Conservation (phyloP, 2,113 vertebrate species). For the Sarotherodon lohbergeri region DNA sequence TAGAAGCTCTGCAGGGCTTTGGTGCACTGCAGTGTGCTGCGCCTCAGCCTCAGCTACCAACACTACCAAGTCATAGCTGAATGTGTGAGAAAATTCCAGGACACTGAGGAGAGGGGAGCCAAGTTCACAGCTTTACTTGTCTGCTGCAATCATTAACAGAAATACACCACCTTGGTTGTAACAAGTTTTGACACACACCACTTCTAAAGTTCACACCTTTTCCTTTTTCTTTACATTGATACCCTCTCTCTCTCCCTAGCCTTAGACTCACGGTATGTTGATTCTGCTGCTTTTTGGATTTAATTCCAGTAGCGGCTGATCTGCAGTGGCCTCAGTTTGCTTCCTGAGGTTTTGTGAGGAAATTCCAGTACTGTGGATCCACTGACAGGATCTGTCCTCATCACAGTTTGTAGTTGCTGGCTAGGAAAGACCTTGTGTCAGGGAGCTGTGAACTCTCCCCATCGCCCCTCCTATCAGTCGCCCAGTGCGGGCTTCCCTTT, state of each 20-base stretch:
- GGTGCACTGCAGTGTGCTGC: neutral
- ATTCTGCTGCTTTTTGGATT: slow-evolving; percentile 17
- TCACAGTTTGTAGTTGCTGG: slow-evolving; percentile 42
- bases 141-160: slow-evolving; percentile 32
- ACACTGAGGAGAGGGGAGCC: slow-evolving; percentile 29
- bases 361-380: slow-evolving; percentile 50
- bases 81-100: slow-evolving; percentile 35
- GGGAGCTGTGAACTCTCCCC: slow-evolving; percentile 33
- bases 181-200: slow-evolving; percentile 45
- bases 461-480: neutral
- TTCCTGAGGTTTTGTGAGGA: slow-evolving; percentile 66
- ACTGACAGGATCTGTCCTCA: slow-evolving; percentile 67
- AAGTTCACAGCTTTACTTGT: slow-evolving; percentile 59
- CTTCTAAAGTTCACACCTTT: slow-evolving; percentile 58
- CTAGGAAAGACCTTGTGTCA: slow-evolving; percentile 47
- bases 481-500: neutral
- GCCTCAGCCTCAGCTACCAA: neutral
- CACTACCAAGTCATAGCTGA: slow-evolving; percentile 17
- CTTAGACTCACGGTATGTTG: slow-evolving; percentile 17
- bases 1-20: neutral
- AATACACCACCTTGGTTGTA: slow-evolving; percentile 15
- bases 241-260: neutral
- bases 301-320: slow-evolving; percentile 58
- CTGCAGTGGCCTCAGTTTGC: slow-evolving; percentile 37
- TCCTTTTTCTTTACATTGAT: slow-evolving; percentile 24